phyloP scores from a whole-genome alignment of 1,140 invertebrate genomes.

The Megalonaias nervosa region DNA sequence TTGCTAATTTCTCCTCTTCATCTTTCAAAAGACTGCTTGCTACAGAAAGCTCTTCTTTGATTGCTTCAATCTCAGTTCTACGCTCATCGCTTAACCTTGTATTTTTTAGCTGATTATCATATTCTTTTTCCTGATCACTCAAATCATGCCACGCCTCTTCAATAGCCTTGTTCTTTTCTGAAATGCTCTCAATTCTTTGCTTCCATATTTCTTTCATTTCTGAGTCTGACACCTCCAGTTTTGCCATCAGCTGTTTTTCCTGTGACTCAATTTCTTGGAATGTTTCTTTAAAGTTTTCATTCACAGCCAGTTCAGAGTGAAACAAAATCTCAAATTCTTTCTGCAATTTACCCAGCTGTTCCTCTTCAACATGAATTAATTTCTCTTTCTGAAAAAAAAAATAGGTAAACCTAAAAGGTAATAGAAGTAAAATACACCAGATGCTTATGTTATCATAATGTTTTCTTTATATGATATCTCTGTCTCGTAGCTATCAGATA shows the following conservation, averaged over 20 bases:
- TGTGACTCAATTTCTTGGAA: conserved; percentile 37
- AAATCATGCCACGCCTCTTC: conserved; percentile 64
- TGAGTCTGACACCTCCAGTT: conserved; percentile 35
- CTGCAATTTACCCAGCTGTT: conserved; percentile 22
- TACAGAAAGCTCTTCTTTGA: conserved; percentile 49
- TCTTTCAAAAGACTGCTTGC: conserved; percentile 49
- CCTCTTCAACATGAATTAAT: conserved; percentile 26
- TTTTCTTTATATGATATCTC: neutral
- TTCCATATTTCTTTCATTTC: conserved; percentile 51
- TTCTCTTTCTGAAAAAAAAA: conserved; percentile 19
- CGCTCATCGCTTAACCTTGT: conserved; percentile 42
- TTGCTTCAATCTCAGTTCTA: conserved; percentile 37
- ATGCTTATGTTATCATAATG: neutral
- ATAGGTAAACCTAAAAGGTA: neutral
- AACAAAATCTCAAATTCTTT: conserved; percentile 31
- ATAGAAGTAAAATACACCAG: neutral
- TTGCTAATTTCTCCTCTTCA: conserved; percentile 55
- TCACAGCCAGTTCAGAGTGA: conserved; percentile 26
- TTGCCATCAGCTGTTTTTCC: conserved; percentile 32
- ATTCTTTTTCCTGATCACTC: conserved; percentile 48
- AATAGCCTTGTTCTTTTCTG: conserved; percentile 48
- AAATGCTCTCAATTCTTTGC: conserved; percentile 44
- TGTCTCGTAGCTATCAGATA: neutral
- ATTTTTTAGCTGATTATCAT: conserved; percentile 31
- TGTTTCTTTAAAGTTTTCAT: conserved; percentile 40